Evolutionary conservation across 2,113 vertebrate species (phyloP), one percentile per base, ranked within the genome.

Genomic region (Sciurus niger): DNA sequence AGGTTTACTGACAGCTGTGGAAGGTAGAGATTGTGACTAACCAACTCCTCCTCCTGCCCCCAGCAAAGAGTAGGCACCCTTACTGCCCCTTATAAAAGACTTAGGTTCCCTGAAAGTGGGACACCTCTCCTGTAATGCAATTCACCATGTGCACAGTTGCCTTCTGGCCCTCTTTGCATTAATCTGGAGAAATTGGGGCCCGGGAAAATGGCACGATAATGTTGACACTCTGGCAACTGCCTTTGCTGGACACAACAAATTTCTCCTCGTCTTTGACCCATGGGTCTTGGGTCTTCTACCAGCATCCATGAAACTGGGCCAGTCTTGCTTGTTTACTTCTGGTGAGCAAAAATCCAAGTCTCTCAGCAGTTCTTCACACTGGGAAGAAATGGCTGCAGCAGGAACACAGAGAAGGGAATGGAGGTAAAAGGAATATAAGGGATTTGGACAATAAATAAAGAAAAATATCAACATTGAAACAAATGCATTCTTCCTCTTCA

Each of bases 401-500:
- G 28, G 1, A 86, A 88, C 58, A 32, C 20, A 80, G 14, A 89
- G 25, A 65, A 85, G 40, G 2, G 5, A 80, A 65, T 18, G 3
- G 1, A 30, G 9, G 0, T 17, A 67, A 86, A 96, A 93, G 43
- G 82, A 51, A 63, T 72, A 8, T 40, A 72, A 82, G 68, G 25
- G 25, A 60, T 88, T 88, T 83, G 18, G 83, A 43, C 34, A 92
- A 43, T 34, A 72, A 93, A 37, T 28, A 74, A 92, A 86, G 37
- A 2, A 37, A 37, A 37, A 0, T 48, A 24, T 78, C 72, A 78
- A 40, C 82, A 87, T 73, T 51, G 34, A 94, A 95, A 76, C 63
- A 68, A 90, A 89, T 24, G 4, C 8, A 2, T 91, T 96, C n/a
- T 95, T 82, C 68, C 58, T 94, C 55, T 85, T 95, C 53, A 58